A percentile compares a stretch with the other conserved stretches of the same genome.
These are phyloP conservation scores for Capricornis sumatraensis DNA, from an alignment of 2,113 vertebrate species.

Conservation along the genomic window DNA sequence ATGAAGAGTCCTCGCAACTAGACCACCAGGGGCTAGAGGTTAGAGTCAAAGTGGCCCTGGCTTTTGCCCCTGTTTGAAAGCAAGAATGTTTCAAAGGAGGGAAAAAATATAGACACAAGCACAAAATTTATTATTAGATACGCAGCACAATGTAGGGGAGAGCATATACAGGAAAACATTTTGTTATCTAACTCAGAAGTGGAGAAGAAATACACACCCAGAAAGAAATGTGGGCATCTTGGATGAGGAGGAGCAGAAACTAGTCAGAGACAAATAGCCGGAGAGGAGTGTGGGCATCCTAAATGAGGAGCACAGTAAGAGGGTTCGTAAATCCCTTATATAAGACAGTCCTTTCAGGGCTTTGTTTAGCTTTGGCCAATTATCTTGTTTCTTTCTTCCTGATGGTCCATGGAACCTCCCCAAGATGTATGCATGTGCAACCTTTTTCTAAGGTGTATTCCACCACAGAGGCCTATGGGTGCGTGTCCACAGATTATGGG, in stretches of 20 bases:
- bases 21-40: not conserved
- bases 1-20: not conserved
- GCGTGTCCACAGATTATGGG: not conserved
- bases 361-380: not conserved
- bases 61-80: not conserved
- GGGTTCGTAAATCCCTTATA: not conserved
- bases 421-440: not conserved
- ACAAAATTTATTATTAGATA: not conserved
- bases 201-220: not conserved
- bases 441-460: not conserved
- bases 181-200: not conserved
- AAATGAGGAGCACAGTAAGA: not conserved
- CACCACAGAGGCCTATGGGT: not conserved
- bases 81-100: not conserved
- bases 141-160: not conserved
- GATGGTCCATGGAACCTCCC: not conserved
- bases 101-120: not conserved
- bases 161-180: not conserved
- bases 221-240: not conserved
- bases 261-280: rapidly evolving
- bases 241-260: not conserved
- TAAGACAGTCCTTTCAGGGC: not conserved
- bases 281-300: not conserved
- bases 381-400: not conserved
- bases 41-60: not conserved